Conservation (phyloP, 1,140 invertebrate species). For the Leptinotarsa lineolata region DNA sequence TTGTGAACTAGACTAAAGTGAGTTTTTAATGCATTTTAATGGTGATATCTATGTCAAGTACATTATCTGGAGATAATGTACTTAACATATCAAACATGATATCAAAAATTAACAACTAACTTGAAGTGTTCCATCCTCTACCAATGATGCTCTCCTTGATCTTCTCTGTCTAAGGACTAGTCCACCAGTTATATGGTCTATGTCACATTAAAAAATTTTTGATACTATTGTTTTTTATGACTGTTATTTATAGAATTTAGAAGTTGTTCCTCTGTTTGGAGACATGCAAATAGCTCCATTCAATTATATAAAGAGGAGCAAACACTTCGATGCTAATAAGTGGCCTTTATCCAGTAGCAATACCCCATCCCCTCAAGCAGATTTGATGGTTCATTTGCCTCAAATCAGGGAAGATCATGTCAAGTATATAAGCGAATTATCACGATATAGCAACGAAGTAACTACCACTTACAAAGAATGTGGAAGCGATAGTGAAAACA, state of each 20-base stretch:
- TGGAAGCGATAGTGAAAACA: constrained; percentile 90
- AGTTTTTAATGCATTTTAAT: not conserved
- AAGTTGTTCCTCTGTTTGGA: constrained; percentile 97
- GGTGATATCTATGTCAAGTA: no score
- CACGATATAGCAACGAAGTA: constrained; percentile 92
- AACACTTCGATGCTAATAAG: constrained; percentile 88
- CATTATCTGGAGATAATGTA: no score
- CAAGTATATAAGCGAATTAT: constrained; percentile 95
- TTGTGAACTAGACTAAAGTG: no score
- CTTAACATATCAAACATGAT: no score
- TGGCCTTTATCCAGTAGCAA: constrained; percentile 90
- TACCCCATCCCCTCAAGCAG: constrained; percentile 87
- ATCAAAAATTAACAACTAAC: no score
- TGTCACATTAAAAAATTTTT: not conserved
- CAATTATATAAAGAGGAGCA: constrained; percentile 95
- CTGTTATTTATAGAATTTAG: constrained; percentile 69
- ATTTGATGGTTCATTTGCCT: constrained; percentile 94
- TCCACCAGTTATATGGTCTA: no score
- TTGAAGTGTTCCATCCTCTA: no score
- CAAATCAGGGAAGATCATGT: constrained; percentile 96
- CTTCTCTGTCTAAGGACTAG: no score
- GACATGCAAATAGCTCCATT: constrained; percentile 99
- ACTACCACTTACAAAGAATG: constrained; percentile 94
- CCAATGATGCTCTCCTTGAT: no score
- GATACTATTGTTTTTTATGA: not conserved